These are phyloP conservation scores for Uromys caudimaculatus DNA, from an alignment of 2,797 vertebrate species.

Conservation along the genomic window DNA sequence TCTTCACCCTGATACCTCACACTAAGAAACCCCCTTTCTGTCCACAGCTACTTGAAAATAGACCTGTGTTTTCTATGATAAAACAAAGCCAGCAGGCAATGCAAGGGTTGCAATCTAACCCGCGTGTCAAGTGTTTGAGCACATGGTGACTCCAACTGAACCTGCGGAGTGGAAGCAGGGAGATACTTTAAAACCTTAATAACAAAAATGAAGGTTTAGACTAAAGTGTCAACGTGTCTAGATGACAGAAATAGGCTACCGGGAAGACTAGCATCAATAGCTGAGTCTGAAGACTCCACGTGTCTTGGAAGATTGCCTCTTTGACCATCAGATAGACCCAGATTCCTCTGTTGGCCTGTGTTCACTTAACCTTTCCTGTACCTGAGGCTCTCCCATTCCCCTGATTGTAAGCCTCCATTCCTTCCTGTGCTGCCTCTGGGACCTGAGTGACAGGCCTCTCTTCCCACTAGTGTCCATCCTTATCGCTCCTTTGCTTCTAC, in stretches of 20 bases:
- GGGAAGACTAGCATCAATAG: background rate
- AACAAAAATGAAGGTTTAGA: background rate
- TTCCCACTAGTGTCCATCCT: background rate
- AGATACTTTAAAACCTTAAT: background rate
- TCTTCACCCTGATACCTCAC: accelerated
- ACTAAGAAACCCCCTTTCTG: background rate
- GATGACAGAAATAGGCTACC: background rate
- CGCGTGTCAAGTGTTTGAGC: background rate
- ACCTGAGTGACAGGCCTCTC: background rate
- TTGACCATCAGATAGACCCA: background rate
- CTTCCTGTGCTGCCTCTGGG: background rate
- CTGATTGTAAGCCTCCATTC: background rate
- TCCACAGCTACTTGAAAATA: background rate
- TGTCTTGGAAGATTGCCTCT: background rate
- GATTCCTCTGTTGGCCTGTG: background rate
- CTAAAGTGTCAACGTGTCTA: background rate
- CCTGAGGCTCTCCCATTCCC: background rate
- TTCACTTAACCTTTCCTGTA: background rate
- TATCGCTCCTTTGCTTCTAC: background rate
- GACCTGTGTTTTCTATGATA: background rate
- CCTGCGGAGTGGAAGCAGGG: background rate
- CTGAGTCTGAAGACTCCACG: background rate
- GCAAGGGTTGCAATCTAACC: background rate
- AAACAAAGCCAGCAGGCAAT: background rate
- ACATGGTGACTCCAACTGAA: background rate